Evolutionary conservation across 2,113 vertebrate species (phyloP).

Genomic region (Eleginops maclovinus): DNA sequence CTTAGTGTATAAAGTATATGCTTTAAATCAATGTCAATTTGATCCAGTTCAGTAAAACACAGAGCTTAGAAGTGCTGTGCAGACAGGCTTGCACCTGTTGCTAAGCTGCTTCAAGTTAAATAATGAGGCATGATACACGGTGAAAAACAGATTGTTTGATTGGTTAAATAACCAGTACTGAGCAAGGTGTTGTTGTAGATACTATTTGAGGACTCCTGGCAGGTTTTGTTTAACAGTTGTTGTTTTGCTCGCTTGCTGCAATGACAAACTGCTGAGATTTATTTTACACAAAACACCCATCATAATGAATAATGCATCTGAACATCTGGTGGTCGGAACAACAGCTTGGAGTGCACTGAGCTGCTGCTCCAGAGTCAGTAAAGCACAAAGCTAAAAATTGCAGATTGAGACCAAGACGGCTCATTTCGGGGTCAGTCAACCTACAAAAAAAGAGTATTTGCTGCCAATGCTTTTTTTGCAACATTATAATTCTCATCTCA

Average conservation of each 20-base stretch:
- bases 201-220: slow-evolving; percentile 50
- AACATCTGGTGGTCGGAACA: slow-evolving; percentile 69
- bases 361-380: slow-evolving; percentile 38
- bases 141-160: slow-evolving; percentile 34
- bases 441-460: background rate
- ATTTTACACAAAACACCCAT: slow-evolving; percentile 64
- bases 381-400: background rate
- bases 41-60: background rate
- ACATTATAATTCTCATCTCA: background rate
- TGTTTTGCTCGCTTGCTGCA: slow-evolving; percentile 66
- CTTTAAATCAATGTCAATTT: background rate
- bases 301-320: slow-evolving; percentile 67
- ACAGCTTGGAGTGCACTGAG: slow-evolving; percentile 39
- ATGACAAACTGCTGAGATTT: slow-evolving; percentile 27
- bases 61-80: background rate
- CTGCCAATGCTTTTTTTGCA: background rate
- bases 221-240: slow-evolving; percentile 45
- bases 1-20: background rate
- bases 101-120: slow-evolving; percentile 9
- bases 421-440: background rate
- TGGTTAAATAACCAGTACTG: slow-evolving; percentile 24
- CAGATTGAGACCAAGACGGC: background rate
- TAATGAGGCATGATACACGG: slow-evolving; percentile 17
- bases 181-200: slow-evolving; percentile 23
- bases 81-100: slow-evolving; percentile 21